These are phyloP conservation scores for Muscidifurax raptorellus DNA, from an alignment of 1,140 invertebrate species.

Conservation along the genomic window DNA sequence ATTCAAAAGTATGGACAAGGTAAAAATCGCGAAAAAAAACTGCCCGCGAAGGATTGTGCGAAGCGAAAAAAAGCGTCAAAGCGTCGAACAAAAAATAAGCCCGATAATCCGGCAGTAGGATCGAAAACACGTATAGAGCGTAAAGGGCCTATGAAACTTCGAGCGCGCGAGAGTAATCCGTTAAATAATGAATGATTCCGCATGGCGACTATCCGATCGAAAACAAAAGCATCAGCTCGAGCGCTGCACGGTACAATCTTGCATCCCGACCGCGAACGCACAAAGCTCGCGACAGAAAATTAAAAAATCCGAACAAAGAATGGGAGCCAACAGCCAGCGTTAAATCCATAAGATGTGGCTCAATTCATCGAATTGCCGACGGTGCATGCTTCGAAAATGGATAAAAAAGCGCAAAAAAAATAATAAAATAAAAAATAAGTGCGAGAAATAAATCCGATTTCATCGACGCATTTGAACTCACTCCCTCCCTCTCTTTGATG, in stretches of 20 bases:
- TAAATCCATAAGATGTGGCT: slow-evolving; percentile 27
- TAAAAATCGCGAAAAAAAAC: neutral
- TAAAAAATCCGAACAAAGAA: slow-evolving; percentile 19
- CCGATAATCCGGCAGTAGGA: slow-evolving; percentile 3
- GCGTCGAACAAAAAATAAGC: neutral
- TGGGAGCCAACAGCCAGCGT: too few species aligned
- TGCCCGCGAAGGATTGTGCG: neutral
- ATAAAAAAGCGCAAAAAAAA: too few species aligned
- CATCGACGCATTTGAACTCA: slow-evolving; percentile 25
- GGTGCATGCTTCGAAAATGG: too few species aligned
- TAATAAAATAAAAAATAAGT: too few species aligned
- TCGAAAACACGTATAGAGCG: neutral
- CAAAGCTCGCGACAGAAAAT: slow-evolving; percentile 36
- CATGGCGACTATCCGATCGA: neutral
- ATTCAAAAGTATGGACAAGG: too few species aligned
- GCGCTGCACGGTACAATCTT: slow-evolving; percentile 21
- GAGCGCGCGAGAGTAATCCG: slow-evolving; percentile 10
- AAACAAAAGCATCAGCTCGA: slow-evolving; percentile 34
- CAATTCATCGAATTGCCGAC: too few species aligned
- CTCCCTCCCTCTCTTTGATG: neutral
- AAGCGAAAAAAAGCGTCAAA: neutral
- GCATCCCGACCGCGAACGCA: neutral
- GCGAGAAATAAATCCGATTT: slow-evolving; percentile 16
- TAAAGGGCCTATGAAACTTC: slow-evolving; percentile 10
- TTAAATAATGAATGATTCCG: slow-evolving; percentile 40